A percentile compares a stretch with the other conserved stretches of the same genome.
phyloP scores from a whole-genome alignment of 2,888 invertebrate genomes.

The Dinocampus coccinellae region DNA sequence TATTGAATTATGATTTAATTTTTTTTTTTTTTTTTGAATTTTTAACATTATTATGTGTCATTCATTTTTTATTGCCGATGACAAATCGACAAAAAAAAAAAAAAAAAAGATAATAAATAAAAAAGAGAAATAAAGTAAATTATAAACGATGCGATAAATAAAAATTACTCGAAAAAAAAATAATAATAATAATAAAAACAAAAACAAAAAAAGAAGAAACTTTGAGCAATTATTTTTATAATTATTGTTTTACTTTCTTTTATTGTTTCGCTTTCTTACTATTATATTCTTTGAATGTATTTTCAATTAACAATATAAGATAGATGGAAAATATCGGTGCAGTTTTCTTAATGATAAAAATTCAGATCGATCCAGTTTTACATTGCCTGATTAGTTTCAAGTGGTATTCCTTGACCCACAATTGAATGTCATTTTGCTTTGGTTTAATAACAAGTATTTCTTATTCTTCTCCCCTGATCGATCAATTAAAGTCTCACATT shows the following conservation, averaged over 20 bases:
- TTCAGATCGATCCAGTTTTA: slow-evolving; percentile 47
- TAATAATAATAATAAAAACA: too few species aligned
- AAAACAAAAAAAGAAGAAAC: too few species aligned
- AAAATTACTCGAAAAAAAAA: too few species aligned
- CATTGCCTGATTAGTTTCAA: slow-evolving; percentile 48
- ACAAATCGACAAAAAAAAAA: too few species aligned
- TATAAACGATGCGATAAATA: too few species aligned
- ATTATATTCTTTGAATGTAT: neutral
- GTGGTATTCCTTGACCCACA: slow-evolving; percentile 52
- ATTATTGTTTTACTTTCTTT: neutral
- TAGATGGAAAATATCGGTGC: neutral
- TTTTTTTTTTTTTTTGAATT: slow-evolving; percentile 11
- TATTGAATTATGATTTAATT: slow-evolving; percentile 27
- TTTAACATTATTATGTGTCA: too few species aligned
- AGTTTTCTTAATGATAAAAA: slow-evolving; percentile 41
- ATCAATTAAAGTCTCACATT: neutral
- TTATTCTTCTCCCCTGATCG: neutral
- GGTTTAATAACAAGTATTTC: slow-evolving; percentile 34
- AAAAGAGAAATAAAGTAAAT: too few species aligned
- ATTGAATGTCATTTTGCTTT: slow-evolving; percentile 46
- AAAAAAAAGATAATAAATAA: too few species aligned
- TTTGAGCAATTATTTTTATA: too few species aligned
- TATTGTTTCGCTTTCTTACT: too few species aligned
- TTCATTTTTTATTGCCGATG: too few species aligned
- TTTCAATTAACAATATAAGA: neutral